phyloP scores from a whole-genome alignment of 2,888 invertebrate species.

The Neoitamus cyanurus region DNA sequence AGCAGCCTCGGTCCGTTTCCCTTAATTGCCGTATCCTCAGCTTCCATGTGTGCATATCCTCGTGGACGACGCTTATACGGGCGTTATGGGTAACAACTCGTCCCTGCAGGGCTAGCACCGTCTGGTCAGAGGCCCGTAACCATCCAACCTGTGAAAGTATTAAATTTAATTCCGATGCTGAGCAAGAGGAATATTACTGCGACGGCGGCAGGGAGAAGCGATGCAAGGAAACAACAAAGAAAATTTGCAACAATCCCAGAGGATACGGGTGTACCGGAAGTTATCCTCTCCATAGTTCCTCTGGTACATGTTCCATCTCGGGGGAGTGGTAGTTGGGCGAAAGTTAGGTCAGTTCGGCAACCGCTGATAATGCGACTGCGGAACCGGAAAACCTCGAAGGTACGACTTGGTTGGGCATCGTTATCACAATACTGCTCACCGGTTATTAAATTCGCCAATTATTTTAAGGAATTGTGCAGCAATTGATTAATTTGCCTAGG shows the following conservation, averaged over 20 bases:
- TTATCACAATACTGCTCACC: not conserved
- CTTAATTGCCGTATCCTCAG: constrained; percentile 84
- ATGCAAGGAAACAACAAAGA: not conserved
- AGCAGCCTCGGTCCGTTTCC: constrained; percentile 86
- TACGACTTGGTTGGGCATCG: not conserved
- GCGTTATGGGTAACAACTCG: constrained; percentile 86
- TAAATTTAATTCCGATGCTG: constrained; percentile 25
- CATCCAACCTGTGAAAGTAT: constrained; percentile 80
- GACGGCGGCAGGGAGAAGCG: not conserved
- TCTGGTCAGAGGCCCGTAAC: constrained; percentile 90
- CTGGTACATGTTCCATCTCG: not conserved
- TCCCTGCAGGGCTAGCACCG: constrained; percentile 86
- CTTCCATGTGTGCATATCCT: constrained; percentile 86
- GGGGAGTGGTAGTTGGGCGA: not conserved
- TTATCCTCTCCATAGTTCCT: not conserved
- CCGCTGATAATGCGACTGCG: not conserved
- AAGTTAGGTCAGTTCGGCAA: not conserved
- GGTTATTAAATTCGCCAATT: constrained; percentile 18
- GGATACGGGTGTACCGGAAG: not conserved
- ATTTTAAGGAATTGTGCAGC: not conserved
- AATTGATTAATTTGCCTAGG: not conserved
- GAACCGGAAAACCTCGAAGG: not conserved
- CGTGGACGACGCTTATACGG: constrained; percentile 83
- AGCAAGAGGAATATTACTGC: not conserved
- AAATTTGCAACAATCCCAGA: constrained; percentile 2